A percentile compares a stretch with the other conserved stretches of the same genome.
These are phyloP conservation scores for Neomorphus geoffroyi DNA, from an alignment of 2,797 vertebrate species.

Conservation along the genomic window DNA sequence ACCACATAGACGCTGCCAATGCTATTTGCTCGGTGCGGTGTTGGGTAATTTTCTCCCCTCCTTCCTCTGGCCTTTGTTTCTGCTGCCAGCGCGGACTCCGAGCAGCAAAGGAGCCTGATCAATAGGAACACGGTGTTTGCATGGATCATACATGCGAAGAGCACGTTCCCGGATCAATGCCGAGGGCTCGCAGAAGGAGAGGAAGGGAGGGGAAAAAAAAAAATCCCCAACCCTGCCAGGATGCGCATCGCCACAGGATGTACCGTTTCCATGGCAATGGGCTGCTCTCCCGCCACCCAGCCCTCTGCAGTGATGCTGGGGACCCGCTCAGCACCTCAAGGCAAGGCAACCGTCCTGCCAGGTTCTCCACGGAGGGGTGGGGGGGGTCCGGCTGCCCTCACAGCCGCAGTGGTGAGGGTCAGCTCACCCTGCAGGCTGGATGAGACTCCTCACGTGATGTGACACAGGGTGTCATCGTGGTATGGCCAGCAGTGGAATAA, in stretches of 20 bases:
- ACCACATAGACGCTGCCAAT: background rate
- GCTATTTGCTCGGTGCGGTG: background rate
- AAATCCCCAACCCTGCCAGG: background rate
- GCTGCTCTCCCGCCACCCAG: background rate
- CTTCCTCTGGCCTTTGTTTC: slow-evolving; percentile 56
- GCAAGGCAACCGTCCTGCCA: background rate
- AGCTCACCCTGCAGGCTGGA: fast-evolving
- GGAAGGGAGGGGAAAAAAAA: background rate
- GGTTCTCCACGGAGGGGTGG: background rate
- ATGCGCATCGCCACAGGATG: slow-evolving; percentile 34
- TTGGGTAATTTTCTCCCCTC: slow-evolving; percentile 6
- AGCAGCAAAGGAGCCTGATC: slow-evolving; percentile 67
- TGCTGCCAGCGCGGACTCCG: slow-evolving; percentile 16
- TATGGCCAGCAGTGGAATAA: fast-evolving
- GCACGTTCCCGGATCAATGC: slow-evolving; percentile 76
- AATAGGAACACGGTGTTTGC: slow-evolving; percentile 75
- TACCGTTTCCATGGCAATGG: slow-evolving; percentile 59
- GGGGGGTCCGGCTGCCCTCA: background rate
- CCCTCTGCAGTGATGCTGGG: background rate
- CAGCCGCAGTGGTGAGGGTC: fast-evolving
- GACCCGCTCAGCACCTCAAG: background rate
- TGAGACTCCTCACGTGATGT: fast-evolving
- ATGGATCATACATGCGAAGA: slow-evolving; percentile 75
- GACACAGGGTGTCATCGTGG: fast-evolving
- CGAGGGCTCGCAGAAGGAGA: slow-evolving; percentile 49